Conservation (phyloP, 2,797 vertebrate species). For the Oreonectes daqikongensis region DNA sequence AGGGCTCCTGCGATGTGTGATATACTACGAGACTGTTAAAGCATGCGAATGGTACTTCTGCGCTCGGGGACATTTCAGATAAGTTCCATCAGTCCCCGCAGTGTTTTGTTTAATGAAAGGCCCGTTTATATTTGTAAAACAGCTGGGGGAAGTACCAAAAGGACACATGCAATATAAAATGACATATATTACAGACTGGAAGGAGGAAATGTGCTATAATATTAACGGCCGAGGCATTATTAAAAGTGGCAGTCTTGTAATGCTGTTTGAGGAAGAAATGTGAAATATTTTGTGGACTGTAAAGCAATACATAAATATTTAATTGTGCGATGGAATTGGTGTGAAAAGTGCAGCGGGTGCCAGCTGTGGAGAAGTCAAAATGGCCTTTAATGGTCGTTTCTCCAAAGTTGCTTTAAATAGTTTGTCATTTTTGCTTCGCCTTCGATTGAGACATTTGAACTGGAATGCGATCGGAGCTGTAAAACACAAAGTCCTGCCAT, state of each 20-base stretch:
- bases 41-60: constrained; percentile 59
- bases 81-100: constrained; percentile 65
- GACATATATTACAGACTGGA: constrained; percentile 64
- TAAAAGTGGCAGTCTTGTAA: constrained; percentile 52
- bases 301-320: constrained; percentile 49
- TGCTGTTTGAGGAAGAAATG: constrained; percentile 37
- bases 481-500: background rate
- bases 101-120: constrained; percentile 69
- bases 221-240: constrained; percentile 54
- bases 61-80: constrained; percentile 68
- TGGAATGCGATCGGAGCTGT: background rate
- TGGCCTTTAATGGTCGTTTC: background rate
- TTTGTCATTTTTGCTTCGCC: background rate
- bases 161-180: constrained; percentile 67
- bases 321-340: constrained; percentile 26
- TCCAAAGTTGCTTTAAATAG: constrained; percentile 3
- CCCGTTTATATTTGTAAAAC: constrained; percentile 67
- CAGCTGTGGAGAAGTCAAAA: background rate
- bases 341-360: constrained; percentile 38
- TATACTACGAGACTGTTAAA: constrained; percentile 49
- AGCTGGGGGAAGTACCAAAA: constrained; percentile 65
- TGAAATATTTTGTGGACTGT: constrained; percentile 48
- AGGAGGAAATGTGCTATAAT: constrained; percentile 63
- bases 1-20: constrained; percentile 42
- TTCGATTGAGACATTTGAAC: background rate